A percentile compares a stretch with the other conserved stretches of the same genome.
Conservation (phyloP, 2,113 vertebrate genomes). For the Labrus mixtus region DNA sequence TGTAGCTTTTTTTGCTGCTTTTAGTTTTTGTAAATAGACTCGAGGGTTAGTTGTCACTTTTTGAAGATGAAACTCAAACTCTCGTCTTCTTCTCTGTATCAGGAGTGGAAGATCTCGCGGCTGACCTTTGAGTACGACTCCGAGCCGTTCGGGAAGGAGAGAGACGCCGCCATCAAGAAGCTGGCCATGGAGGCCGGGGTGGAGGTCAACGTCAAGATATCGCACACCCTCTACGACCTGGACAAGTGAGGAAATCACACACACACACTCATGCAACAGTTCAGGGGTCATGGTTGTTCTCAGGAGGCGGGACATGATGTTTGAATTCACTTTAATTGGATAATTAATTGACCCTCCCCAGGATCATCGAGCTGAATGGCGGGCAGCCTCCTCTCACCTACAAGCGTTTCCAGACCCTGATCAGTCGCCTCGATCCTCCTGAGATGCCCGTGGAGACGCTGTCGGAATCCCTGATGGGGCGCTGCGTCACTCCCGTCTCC, state of each 20-base stretch:
- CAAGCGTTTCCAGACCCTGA: conserved; percentile 86
- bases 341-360: conserved; percentile 26
- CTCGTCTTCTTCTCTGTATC: not conserved
- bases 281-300: too few relatives aligned
- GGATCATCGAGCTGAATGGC: conserved; percentile 84
- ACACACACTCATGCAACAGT: not conserved
- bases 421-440: conserved; percentile 83
- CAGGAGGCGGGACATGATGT: too few relatives aligned
- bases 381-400: conserved; percentile 85
- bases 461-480: conserved; percentile 77
- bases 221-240: conserved; percentile 85
- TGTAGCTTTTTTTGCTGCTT: not conserved
- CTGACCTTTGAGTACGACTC: conserved; percentile 86
- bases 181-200: conserved; percentile 85
- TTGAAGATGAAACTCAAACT: too few relatives aligned
- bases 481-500: conserved; percentile 79
- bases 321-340: too few relatives aligned
- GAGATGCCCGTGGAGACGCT: conserved; percentile 82
- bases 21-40: too few relatives aligned
- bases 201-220: conserved; percentile 84
- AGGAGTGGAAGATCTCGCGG: conserved; percentile 87
- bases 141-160: conserved; percentile 85
- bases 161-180: conserved; percentile 86
- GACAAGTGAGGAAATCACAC: conserved; percentile 75
- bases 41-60: too few relatives aligned